phyloP scores from a whole-genome alignment of 23 tunicate genomes.

The Halocynthia roretzi region DNA sequence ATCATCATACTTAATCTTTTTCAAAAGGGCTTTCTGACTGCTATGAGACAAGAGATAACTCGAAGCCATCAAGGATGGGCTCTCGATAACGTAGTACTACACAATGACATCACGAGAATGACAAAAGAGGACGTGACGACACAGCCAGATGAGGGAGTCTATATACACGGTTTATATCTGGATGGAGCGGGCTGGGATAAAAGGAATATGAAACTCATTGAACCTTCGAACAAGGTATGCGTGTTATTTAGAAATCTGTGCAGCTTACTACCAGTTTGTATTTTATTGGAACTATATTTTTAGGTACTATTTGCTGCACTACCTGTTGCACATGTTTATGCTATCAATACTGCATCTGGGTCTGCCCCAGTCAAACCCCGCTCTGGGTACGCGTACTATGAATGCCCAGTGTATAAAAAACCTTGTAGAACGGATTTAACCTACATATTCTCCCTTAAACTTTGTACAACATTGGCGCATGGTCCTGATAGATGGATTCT shows the following conservation, averaged over 20 bases:
- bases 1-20: too few relatives aligned
- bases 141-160: slow-evolving; percentile 86
- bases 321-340: slow-evolving; percentile 98
- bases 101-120: slow-evolving; percentile 85
- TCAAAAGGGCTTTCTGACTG: slow-evolving; percentile 92
- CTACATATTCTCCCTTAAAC: slow-evolving; percentile 72
- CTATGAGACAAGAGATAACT: slow-evolving; percentile 95
- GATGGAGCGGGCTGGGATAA: slow-evolving; percentile 99
- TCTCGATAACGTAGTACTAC: slow-evolving; percentile 75
- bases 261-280: too few relatives aligned
- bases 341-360: slow-evolving; percentile 47
- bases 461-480: slow-evolving; percentile 63
- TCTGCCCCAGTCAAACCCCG: slow-evolving; percentile 42
- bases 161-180: slow-evolving; percentile 84
- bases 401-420: slow-evolving; percentile 94
- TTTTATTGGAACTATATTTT: not conserved
- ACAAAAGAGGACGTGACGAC: slow-evolving; percentile 78
- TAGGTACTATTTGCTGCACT: slow-evolving; percentile 73
- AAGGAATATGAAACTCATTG: slow-evolving; percentile 66
- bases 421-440: slow-evolving; percentile 91
- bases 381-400: slow-evolving; percentile 65
- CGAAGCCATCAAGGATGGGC: slow-evolving; percentile 97
- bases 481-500: slow-evolving; percentile 92
- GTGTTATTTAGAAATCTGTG: too few relatives aligned
- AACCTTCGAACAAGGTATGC: slow-evolving; percentile 77